A percentile compares a stretch with the other conserved stretches of the same genome.
These are phyloP conservation scores for Saxicola maurus DNA, from an alignment of 2,797 vertebrate species.

Conservation along the genomic window DNA sequence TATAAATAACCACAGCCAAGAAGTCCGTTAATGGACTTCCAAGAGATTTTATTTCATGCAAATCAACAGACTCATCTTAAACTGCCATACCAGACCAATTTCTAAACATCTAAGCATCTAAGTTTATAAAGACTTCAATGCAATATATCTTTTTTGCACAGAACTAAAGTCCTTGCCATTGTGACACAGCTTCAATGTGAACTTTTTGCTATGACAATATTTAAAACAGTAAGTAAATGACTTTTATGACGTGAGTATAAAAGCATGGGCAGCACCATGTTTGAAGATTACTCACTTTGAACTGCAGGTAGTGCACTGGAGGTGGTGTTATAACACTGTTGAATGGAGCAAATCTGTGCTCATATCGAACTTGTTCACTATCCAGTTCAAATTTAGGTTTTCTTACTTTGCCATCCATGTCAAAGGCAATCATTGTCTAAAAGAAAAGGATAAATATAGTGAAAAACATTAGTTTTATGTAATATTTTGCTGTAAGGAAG, in stretches of 20 bases:
- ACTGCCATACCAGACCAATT: not conserved
- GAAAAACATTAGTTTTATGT: not conserved
- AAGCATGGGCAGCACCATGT: fast-evolving
- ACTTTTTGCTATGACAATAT: not conserved
- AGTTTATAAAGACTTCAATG: not conserved
- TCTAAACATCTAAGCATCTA: not conserved
- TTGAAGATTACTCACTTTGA: constrained; percentile 83
- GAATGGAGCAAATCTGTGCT: constrained; percentile 97
- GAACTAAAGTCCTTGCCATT: not conserved
- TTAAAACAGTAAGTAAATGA: not conserved
- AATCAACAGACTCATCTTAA: not conserved
- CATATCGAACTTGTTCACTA: constrained; percentile 96
- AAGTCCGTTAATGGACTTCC: not conserved
- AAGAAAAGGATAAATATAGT: not conserved
- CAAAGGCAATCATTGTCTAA: constrained; percentile 97
- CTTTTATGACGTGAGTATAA: not conserved
- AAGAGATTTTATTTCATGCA: not conserved
- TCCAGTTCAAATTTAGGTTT: constrained; percentile 98
- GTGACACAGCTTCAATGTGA: not conserved
- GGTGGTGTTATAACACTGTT: constrained; percentile 97
- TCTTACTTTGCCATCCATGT: constrained; percentile 96
- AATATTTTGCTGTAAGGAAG: not conserved
- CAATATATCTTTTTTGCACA: not conserved
- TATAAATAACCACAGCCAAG: not conserved
- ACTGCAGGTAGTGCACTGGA: constrained; percentile 96